Conservation (phyloP, 2,888 invertebrate genomes). For the Eristalinus aeneus region DNA sequence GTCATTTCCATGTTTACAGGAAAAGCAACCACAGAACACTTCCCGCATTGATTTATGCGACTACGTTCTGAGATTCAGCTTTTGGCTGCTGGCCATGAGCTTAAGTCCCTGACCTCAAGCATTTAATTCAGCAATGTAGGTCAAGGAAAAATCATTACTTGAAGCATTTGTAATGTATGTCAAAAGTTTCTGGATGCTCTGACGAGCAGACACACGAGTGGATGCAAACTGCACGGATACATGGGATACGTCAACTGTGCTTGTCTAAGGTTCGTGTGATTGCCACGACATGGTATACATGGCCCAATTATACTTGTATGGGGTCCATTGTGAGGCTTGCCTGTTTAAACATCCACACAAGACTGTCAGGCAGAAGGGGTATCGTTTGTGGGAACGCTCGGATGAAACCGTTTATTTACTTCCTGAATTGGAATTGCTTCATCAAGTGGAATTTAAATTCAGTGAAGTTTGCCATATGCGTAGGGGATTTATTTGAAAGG, state of each 20-base stretch:
- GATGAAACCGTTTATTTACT: not conserved
- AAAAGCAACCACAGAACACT: not conserved
- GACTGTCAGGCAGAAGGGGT: too few species aligned
- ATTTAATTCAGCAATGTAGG: conserved; percentile 28
- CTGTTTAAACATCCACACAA: not conserved
- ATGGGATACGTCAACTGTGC: not conserved
- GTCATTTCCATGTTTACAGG: not conserved
- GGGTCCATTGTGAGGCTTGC: not conserved
- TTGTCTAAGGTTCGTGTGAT: not conserved
- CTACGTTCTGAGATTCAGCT: not conserved
- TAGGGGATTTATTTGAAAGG: too few species aligned
- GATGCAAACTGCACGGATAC: not conserved
- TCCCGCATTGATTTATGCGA: not conserved
- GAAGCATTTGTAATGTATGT: conserved; percentile 13
- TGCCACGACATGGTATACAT: too few species aligned
- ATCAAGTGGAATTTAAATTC: too few species aligned
- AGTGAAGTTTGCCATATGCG: too few species aligned
- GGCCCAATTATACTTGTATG: not conserved
- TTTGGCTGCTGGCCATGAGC: conserved; percentile 1
- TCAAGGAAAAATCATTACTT: conserved; percentile 31
- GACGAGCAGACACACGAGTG: not conserved
- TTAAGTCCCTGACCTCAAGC: conserved; percentile 31
- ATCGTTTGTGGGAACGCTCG: not conserved
- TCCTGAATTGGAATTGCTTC: too few species aligned
- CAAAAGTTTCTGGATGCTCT: conserved; percentile 5